phyloP scores from a whole-genome alignment of 2,113 vertebrate genomes.

The Polyodon spathula region DNA sequence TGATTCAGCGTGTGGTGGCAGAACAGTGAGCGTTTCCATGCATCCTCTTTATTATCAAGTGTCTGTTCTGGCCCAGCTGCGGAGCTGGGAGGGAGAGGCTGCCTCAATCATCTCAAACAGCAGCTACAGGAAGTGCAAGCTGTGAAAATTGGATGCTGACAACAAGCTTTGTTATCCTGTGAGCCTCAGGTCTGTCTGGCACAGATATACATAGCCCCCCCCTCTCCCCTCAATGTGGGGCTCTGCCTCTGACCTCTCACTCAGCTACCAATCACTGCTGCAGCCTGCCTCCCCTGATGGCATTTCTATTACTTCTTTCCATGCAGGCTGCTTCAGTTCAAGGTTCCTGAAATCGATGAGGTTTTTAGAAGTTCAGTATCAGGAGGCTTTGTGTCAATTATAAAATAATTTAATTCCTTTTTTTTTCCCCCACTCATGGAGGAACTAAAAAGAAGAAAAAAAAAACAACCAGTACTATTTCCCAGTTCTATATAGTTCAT shows the following conservation, averaged over 20 bases:
- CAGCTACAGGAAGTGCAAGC: conserved; percentile 1
- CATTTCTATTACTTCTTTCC: conserved; percentile 4
- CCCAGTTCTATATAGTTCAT: no score
- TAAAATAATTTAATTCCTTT: no score
- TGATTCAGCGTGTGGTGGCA: conserved; percentile 16
- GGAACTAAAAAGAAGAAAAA: no score
- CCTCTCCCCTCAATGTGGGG: conserved; percentile 18
- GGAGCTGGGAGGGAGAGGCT: background rate
- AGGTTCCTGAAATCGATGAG: no score
- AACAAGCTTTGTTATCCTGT: background rate
- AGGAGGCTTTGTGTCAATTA: no score
- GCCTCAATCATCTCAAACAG: background rate
- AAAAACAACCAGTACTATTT: no score
- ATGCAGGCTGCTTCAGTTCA: background rate
- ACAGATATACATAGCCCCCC: background rate
- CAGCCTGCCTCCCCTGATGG: conserved; percentile 41
- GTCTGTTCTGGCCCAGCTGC: background rate
- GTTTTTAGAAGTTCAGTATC: no score
- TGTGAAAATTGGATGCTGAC: background rate
- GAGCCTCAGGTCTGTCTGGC: no score
- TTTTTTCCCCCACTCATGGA: no score
- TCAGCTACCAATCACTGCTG: conserved; percentile 50
- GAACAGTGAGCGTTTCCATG: background rate
- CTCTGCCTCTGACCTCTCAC: conserved; percentile 34
- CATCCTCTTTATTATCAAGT: background rate